Base-by-base conservation (phyloP, 2,888 invertebrate genomes). In the Asteroscopus sphinx region DNA sequence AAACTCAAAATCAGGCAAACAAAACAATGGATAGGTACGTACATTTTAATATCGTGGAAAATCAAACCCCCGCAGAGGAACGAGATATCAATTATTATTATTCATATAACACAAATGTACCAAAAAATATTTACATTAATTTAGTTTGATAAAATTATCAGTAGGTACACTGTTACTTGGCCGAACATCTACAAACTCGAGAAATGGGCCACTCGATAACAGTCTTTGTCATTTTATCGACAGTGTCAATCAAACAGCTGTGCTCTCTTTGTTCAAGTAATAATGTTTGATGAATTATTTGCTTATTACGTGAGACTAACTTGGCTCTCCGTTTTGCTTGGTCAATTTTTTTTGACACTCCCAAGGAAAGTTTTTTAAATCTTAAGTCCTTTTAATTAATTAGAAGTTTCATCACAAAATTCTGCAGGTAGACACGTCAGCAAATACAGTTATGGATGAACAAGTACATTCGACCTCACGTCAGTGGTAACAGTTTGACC, bases 191-290 rank as follows among this genome's bases (percentile, higher is more conserved):
- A 65, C 68, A 68, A 80, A 76, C 73, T 81, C 81, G 82, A 74
- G 83, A 88, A 88, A 84, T 86, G 84, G 87, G 78, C n/a, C 87
- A 83, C 17, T 67, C 35, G 77, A 87, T 86, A 86, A 82, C 46
- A 69, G 68, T 67, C 73, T 79, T 82, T 77, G 75, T 79, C 57
- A 52, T 37, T 64, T 64, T 67, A 74, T 77, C 76, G 72, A 37
- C 49, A 45, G 56, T 52, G 65, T 57, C 63, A 63, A 74, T 72
- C 58, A 69, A 44, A 75, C 82, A 80, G 78, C 79, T 78, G 80
- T 55, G 68, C 30, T 60, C 55, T 44, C 63, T 73, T 73, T 73
- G 71, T 73, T 65, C 9, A 15, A 17, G 37, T 35, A 16, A 40
- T 62, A 25, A 44, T 26, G 42, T 39, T 55, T 40, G 62, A 51